Base-by-base conservation (phyloP, 2,888 invertebrate genomes). In the Atrina japonica region DNA sequence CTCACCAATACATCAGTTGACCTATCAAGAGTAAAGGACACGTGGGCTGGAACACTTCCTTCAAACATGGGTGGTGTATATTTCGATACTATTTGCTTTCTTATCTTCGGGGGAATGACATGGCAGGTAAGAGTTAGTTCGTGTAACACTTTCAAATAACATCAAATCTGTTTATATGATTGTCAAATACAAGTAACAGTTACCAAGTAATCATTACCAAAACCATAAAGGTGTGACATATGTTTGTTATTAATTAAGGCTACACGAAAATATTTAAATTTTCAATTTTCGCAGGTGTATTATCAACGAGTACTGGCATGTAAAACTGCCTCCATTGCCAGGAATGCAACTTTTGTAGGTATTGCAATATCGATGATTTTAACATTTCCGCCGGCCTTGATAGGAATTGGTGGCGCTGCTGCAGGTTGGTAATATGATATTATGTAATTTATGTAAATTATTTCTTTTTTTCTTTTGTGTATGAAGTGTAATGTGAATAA, bases 1-100 rank as follows among this genome's bases (percentile, higher is more conserved):
- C 95, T 97, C 95, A 92, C 93, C 77, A 95, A 97, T 91, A 94
- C 94, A n/a, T 95, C 96, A 86, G 97, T 98, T 18, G 89, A 90
- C 21, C 94, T 96, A 16, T 93, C 97, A 76, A 93, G 95, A 74
- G 81, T 90, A 41, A 80, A 88, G 3, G 66, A 52, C 21, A 68
- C 55, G 2, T 83, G 82, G 82, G 27, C 68, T n/a, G 86, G 86
- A 1, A 59, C 49, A 2, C 45, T 83, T 7, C 56, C 71, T 7
- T 43, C 67, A 2, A 29, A 45, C 23, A 56, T 68, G 11, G 66
- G 72, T 2, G 78, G 79, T 1, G 6, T 58, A n/a, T 84, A 77
- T 60, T 53, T 84, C 1, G 83, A 83, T 64, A 66, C 70, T 3
- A 65, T 47, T 43, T 50, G 77, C 2, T 59, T 82, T 2, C 68